These are phyloP conservation scores for Salvelinus sp. DNA, from an alignment of 2,113 vertebrate species.

Conservation along the genomic window DNA sequence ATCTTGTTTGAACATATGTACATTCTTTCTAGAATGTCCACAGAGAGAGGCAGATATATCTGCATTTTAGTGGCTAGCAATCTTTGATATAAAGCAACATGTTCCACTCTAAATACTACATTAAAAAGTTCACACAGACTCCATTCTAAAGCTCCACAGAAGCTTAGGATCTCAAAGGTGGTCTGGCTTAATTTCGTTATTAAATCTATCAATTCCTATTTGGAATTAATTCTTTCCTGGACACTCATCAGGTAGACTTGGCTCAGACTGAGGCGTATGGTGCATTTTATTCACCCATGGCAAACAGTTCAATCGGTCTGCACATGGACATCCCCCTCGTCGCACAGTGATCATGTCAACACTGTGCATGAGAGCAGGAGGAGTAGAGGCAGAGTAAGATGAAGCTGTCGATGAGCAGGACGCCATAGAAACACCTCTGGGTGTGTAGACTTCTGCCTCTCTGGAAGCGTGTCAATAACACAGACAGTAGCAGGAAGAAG, in stretches of 20 bases:
- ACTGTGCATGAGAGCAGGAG: conserved; percentile 90
- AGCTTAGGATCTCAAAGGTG: conserved; percentile 51
- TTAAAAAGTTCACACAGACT: conserved; percentile 44
- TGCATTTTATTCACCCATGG: conserved; percentile 24
- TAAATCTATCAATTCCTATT: conserved; percentile 52
- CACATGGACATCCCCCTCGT: neutral
- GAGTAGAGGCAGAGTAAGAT: conserved; percentile 92
- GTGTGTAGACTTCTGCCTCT: conserved; percentile 85
- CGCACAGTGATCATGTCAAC: conserved; percentile 66
- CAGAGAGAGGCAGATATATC: conserved; percentile 36
- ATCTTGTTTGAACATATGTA: conserved; percentile 60
- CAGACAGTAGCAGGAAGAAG: conserved; percentile 89
- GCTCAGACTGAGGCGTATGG: conserved; percentile 52
- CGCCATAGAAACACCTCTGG: conserved; percentile 89
- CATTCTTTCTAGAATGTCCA: conserved; percentile 5
- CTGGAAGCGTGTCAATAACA: conserved; percentile 88
- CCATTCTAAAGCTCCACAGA: conserved; percentile 64
- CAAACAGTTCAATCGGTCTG: conserved; percentile 13
- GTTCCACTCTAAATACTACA: conserved; percentile 24
- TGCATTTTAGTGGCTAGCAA: conserved; percentile 54
- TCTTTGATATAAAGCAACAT: conserved; percentile 27
- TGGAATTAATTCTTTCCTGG: conserved; percentile 55
- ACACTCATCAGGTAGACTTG: conserved; percentile 44
- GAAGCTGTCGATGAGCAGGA: conserved; percentile 89
- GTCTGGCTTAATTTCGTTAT: conserved; percentile 40